Evolutionary conservation across 2,113 vertebrate genomes (phyloP).

Genomic region (Anhinga rufa): DNA sequence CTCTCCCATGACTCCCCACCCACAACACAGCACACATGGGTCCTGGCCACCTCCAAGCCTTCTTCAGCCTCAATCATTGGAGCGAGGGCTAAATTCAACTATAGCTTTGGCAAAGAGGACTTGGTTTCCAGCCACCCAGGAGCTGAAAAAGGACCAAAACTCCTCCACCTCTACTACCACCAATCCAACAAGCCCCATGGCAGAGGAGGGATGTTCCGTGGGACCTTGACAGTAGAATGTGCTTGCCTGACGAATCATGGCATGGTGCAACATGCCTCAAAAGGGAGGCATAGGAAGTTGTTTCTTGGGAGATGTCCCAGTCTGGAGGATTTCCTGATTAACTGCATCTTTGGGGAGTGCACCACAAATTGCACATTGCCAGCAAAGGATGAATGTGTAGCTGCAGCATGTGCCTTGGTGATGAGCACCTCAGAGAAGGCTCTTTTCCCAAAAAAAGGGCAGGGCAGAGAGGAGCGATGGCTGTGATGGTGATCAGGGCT

Average conservation of each 20-base stretch:
- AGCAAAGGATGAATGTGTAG: not conserved
- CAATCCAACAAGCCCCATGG: accelerated
- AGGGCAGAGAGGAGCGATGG: not conserved
- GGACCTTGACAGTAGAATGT: not conserved
- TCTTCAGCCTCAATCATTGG: not conserved
- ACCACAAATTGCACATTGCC: accelerated
- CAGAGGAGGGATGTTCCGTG: not conserved
- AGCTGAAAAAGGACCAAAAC: not conserved
- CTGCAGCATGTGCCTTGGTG: accelerated
- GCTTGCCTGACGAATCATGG: not conserved
- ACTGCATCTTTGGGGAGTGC: not conserved
- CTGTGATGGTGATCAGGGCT: not conserved
- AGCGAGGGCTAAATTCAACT: not conserved
- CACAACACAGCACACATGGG: not conserved
- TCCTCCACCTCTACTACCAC: not conserved
- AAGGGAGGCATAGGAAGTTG: not conserved
- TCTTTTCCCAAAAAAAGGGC: not conserved
- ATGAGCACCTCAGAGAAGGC: not conserved
- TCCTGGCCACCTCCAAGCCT: not conserved
- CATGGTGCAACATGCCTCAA: not conserved
- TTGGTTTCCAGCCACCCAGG: not conserved
- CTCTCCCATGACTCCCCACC: not conserved
- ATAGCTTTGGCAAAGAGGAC: not conserved
- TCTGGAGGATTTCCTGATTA: not conserved
- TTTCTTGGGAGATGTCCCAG: not conserved